Conservation (phyloP, 2,888 invertebrate species). For the Diloba caeruleocephala region DNA sequence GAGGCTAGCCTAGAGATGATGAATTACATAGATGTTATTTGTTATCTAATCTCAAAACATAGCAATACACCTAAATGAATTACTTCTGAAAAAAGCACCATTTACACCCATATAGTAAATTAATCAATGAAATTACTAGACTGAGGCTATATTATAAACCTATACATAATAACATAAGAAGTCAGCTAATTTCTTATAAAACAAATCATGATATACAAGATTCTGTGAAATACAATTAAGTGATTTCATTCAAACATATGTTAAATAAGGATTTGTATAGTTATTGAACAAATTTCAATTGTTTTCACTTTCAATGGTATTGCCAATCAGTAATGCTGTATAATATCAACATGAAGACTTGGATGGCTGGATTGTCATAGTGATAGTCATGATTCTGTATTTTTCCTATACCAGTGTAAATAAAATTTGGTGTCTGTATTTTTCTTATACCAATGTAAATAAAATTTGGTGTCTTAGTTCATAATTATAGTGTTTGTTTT, state of each 20-base stretch:
- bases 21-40: no score
- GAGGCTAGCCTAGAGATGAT: no score
- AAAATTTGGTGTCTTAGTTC: background rate
- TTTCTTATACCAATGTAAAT: background rate
- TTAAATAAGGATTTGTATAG: constrained; percentile 10
- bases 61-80: constrained; percentile 16
- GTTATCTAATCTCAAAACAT: constrained; percentile 23
- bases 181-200: constrained; percentile 32
- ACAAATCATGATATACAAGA: constrained; percentile 24
- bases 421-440: background rate
- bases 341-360: constrained; percentile 26
- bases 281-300: constrained; percentile 17
- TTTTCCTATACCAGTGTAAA: background rate
- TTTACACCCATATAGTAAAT: no score
- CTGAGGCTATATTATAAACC: constrained; percentile 44
- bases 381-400: background rate
- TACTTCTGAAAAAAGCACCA: constrained; percentile 10
- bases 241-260: constrained; percentile 9
- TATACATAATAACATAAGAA: constrained; percentile 39
- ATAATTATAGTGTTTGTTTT: background rate
- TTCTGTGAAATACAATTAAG: constrained; percentile 21
- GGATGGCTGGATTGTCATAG: constrained; percentile 18
- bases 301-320: constrained; percentile 23
- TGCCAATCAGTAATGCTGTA: constrained; percentile 26
- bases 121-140: no score